Evolutionary conservation across 2,113 vertebrate species (phyloP).

Genomic region (Onychostoma macrolepis): DNA sequence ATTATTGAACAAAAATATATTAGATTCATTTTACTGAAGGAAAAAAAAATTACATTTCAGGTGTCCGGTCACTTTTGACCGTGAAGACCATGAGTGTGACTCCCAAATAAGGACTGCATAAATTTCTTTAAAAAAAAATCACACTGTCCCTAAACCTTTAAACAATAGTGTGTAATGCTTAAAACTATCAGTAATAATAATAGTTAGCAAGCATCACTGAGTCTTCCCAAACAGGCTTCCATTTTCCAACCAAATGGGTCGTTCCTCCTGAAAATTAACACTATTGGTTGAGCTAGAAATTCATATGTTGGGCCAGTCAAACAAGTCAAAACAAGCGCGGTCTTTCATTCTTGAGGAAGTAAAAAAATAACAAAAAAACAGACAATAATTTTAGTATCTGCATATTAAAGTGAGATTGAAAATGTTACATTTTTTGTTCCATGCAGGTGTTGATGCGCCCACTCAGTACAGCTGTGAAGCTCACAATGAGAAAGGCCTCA

Average conservation of each 20-base stretch:
- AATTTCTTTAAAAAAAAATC: neutral
- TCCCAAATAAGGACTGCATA: too few species aligned
- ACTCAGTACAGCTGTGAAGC: conserved; percentile 92
- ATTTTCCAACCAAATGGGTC: neutral
- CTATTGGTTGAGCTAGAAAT: too few species aligned
- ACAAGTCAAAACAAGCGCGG: too few species aligned
- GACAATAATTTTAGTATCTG: neutral
- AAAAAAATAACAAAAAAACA: neutral
- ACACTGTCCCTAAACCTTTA: neutral
- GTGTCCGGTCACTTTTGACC: too few species aligned
- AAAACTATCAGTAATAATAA: neutral
- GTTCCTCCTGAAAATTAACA: too few species aligned
- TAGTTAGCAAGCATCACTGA: neutral
- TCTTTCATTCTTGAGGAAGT: neutral
- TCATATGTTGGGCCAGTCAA: too few species aligned
- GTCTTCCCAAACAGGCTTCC: neutral
- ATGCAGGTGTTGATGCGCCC: conserved; percentile 77
- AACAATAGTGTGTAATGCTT: neutral
- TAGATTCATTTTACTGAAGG: too few species aligned
- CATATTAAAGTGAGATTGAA: neutral
- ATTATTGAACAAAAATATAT: too few species aligned
- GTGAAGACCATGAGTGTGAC: too few species aligned
- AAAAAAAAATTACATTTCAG: too few species aligned
- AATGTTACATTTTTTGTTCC: neutral
- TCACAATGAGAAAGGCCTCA: conserved; percentile 85